Conservation (phyloP, 2,888 invertebrate genomes). For the Drosophila mimica region DNA sequence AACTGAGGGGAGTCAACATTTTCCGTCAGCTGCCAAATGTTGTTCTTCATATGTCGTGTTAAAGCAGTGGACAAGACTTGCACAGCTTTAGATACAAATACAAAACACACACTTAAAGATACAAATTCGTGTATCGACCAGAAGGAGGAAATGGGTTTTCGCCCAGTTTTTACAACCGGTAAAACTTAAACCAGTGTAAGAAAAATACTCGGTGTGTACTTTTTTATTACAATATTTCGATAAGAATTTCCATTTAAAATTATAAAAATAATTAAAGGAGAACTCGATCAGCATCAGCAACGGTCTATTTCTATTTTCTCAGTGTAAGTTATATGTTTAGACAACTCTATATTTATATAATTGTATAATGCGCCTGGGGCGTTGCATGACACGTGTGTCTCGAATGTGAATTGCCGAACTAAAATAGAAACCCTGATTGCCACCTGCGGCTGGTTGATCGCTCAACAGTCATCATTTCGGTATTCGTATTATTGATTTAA, state of each 20-base stretch:
- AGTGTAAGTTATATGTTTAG: neutral
- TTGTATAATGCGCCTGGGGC: slow-evolving; percentile 9
- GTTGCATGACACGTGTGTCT: slow-evolving; percentile 15
- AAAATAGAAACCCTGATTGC: slow-evolving; percentile 7
- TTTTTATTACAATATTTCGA: neutral
- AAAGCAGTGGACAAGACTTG: slow-evolving; percentile 26
- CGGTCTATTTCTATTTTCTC: neutral
- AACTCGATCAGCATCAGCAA: neutral
- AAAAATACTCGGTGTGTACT: neutral
- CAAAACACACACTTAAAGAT: slow-evolving; percentile 3
- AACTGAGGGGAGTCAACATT: slow-evolving; percentile 25
- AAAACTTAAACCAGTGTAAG: neutral
- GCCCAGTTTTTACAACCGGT: neutral
- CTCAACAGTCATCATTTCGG: slow-evolving; percentile 23
- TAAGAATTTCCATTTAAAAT: neutral
- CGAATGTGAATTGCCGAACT: slow-evolving; percentile 9
- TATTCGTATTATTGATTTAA: slow-evolving; percentile 44
- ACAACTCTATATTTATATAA: neutral
- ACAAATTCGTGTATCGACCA: neutral
- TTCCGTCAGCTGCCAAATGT: slow-evolving; percentile 31
- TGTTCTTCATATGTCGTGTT: slow-evolving; percentile 42
- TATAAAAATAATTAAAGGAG: neutral
- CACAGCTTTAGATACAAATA: neutral
- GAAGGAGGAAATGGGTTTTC: neutral
- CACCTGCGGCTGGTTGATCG: slow-evolving; percentile 23